Evolutionary conservation across 2,797 vertebrate genomes (phyloP), one percentile per base, ranked within the genome.

Genomic region (Heteromormyrus szaboi): DNA sequence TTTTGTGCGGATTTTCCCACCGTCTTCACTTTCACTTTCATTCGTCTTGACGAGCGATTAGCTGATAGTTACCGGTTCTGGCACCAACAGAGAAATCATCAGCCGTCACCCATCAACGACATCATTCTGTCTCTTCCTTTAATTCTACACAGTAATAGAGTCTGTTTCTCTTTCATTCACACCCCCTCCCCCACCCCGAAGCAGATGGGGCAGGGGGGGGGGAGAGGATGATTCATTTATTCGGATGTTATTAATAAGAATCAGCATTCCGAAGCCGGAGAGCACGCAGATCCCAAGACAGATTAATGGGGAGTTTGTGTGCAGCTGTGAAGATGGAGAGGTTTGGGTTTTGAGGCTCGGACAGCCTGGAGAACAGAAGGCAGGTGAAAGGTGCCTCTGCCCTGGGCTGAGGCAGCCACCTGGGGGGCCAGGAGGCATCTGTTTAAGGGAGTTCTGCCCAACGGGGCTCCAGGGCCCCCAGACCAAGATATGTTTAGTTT

Each of bases 361-460:
- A 84, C 81, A 51, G 44, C 48, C 81, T 84, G 81, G 46, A 85
- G 83, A 86, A 86, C 29, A 50, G 85, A 54, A 53, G 51, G 29
- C 85, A 54, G 85, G 85, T 86, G 85, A 86, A 84, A 84, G 81
- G 81, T 84, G 81, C n/a, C 9, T 84, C n/a, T 84, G 44, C 37
- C 44, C 9, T 48, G 19, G 44, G 8, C 9, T 48, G 81, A 11
- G n/a, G 46, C 46, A 4, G 81, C 41, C n/a, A 41, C n/a, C 29
- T 33, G n/a, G 51, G 22, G 41, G 53, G 25, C 53, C 25, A 4
- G 22, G 6, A 62, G 44, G 22, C 88, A 88, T 62, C 79, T 9
- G 12, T 50, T 65, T 65, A 85, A 88, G 59, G 41, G 54, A 44
- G 53, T 62, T 62, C 76, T 17, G n/a, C n/a, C 3, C 37, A 29